Base-by-base conservation (phyloP, 2,797 vertebrate genomes). In the Saguinus oedipus region DNA sequence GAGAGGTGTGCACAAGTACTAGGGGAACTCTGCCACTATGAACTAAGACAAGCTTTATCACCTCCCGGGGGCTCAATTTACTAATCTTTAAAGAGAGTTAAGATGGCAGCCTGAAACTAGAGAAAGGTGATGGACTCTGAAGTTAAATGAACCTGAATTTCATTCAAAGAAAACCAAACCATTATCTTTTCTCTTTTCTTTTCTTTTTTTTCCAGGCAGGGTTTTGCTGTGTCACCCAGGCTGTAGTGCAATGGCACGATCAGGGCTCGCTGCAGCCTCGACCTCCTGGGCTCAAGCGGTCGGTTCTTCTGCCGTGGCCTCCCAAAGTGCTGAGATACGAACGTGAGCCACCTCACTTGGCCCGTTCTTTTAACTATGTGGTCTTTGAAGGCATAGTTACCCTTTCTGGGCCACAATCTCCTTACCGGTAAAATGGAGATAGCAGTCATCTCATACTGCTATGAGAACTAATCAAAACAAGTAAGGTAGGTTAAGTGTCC, bases 401-500 rank as follows among this genome's bases (percentile, higher is more conserved):
- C 85, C 68, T 70, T 85, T 92, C 48, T 93, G 22, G 55, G 48
- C 17, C 11, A 78, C 85, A 91, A 48, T 81, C 50, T 94, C 70
- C 36, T 59, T 75, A 91, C 64, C 2, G 61, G 27, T 92, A 95
- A 91, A 87, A 74, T 68, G 11, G 13, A 88, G 20, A 44, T 89
- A 94, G 79, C 36, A 39, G 11, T 12, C 6, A 61, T 44, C 5
- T 94, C 36, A 86, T 24, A 86, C 27, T 90, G 2, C 55, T 90
- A 82, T 33, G n/a, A 91, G 19, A 81, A 86, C 22, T 90, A 80
- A 88, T 46, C 87, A 79, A 96, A 92, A 39, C 55, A 88, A 94
- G 44, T 78, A 70, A 88, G 2, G 0, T 8, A 72, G 50, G 33
- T 44, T 89, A 72, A 90, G 44, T 59, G 27, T 83, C 30, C 61